Evolutionary conservation across 2,113 vertebrate species (phyloP).

Genomic region (Crypturellus undulatus): DNA sequence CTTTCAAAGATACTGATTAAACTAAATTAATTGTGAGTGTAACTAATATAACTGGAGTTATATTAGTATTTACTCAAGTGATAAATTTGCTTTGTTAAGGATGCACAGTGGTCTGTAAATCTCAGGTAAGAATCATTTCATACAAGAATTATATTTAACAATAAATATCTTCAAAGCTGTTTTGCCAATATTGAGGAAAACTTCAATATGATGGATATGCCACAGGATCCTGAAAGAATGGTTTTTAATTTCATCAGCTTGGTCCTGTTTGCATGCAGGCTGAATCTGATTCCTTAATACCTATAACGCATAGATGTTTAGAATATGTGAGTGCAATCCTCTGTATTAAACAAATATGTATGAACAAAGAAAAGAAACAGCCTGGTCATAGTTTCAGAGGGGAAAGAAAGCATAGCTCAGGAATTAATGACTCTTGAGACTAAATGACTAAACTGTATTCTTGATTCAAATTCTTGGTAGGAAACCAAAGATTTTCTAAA

Average conservation of each 20-base stretch:
- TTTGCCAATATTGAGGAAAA: neutral
- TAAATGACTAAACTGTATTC: neutral
- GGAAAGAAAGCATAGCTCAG: neutral
- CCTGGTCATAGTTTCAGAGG: neutral
- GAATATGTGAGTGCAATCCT: slow-evolving; percentile 29
- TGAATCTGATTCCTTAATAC: neutral
- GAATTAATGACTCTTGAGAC: neutral
- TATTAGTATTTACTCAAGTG: neutral
- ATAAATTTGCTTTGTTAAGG: neutral
- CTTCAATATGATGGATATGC: neutral
- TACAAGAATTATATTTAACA: neutral
- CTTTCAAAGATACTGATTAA: neutral
- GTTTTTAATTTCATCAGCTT: neutral
- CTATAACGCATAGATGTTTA: neutral
- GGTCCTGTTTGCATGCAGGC: neutral
- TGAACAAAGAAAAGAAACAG: slow-evolving; percentile 16
- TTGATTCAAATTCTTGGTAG: neutral
- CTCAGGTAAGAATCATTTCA: neutral
- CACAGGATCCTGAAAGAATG: neutral
- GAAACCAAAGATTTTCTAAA: slow-evolving; percentile 25
- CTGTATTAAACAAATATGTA: neutral
- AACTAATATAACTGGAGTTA: neutral
- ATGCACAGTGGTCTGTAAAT: neutral
- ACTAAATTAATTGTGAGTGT: neutral
- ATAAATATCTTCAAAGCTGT: neutral